Base-by-base conservation (phyloP, 1,140 invertebrate species). In the Saccostrea cuccullata region DNA sequence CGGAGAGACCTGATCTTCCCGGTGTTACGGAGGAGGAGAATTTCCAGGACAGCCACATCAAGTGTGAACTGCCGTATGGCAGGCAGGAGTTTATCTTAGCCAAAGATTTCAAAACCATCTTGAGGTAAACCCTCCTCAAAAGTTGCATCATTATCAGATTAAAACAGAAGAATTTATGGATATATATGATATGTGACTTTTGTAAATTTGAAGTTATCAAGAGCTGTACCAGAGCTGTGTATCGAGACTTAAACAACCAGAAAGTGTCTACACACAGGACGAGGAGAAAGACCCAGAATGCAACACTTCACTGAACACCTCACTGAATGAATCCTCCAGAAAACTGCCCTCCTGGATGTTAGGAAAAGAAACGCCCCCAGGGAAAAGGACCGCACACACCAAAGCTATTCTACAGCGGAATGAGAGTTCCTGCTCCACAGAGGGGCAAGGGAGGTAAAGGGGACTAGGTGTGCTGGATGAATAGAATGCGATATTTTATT, bases 161-260 rank as follows among this genome's bases (percentile, higher is more conserved):
- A 3, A 20, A 20, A 20, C 58, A 20, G 5, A 17, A 17, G 8
- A 20, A 3, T 0, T 64, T 64, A 8, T 64, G 15, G 17, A 64
- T 2, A 8, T 64, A 20, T 64, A 0, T 20, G 6, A 20, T 64
- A n/a, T 8, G n/a, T 20, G n/a, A 64, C 58, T 64, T 20, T 17
- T 64, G 1, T 64, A 17, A 0, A 64, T 64, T 64, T 77, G 2
- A 30, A 77, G 70, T 36, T 77, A 77, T 36, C 70, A 77, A 77
- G 70, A 77, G 26, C 70, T 77, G 11, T 77, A 77, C 26, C 70
- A 77, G 70, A 77, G 70, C 26, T 77, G 70, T 77, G 26, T 77
- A 36, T 36, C 70, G 11, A 15, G 12, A 36, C 26, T 77, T 23
- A 30, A 12, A 77, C 23, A 77, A 13, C 70, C 23, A 3, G 26